Evolutionary conservation across 2,888 invertebrate genomes (phyloP).

Genomic region (Zootermopsis nevadensis): DNA sequence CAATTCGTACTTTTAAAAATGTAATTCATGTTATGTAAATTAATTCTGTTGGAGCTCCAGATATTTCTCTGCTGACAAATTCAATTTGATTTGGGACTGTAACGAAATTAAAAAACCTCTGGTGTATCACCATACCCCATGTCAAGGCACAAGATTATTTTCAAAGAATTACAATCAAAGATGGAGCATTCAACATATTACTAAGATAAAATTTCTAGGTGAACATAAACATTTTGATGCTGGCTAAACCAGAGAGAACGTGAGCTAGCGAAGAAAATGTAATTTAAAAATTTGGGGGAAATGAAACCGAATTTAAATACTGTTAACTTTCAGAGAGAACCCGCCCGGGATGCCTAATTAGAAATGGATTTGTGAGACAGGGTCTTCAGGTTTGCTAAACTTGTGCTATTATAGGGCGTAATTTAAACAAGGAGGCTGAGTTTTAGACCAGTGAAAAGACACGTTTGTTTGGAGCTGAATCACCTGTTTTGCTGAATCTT

Average conservation of each 20-base stretch:
- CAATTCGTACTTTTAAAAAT: background rate
- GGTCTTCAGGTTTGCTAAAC: background rate
- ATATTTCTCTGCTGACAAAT: background rate
- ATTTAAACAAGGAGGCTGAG: background rate
- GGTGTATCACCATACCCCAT: too few species aligned
- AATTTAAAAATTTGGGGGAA: too few species aligned
- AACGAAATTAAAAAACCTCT: too few species aligned
- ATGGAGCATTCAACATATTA: too few species aligned
- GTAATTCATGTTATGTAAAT: background rate
- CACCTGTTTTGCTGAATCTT: constrained; percentile 25
- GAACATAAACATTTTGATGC: too few species aligned
- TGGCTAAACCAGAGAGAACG: too few species aligned
- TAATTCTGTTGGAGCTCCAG: background rate
- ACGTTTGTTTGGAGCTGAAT: constrained; percentile 21
- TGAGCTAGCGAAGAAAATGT: too few species aligned
- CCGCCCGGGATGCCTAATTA: background rate
- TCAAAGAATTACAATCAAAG: too few species aligned
- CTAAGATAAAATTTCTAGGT: too few species aligned
- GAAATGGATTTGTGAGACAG: background rate
- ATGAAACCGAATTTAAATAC: too few species aligned
- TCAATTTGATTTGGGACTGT: background rate
- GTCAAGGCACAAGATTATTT: too few species aligned
- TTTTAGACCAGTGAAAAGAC: background rate
- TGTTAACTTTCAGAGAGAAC: too few species aligned
- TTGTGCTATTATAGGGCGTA: background rate